phyloP scores from a whole-genome alignment of 1,140 invertebrate species.

The Tetragnatha versicolor region DNA sequence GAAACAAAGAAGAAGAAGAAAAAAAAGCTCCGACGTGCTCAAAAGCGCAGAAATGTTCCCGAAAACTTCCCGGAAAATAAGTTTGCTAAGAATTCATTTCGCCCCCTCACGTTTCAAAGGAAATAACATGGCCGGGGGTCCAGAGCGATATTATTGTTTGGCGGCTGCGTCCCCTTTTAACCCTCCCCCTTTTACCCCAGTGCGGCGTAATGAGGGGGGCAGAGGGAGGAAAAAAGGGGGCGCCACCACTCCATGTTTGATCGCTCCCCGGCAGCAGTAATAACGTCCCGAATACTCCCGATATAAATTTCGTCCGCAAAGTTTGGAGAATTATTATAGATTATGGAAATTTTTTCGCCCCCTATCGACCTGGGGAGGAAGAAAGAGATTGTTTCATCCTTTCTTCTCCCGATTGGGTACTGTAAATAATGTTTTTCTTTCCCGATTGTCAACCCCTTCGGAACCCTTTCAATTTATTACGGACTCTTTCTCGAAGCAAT shows the following conservation, averaged over 20 bases:
- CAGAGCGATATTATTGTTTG: conserved; percentile 44
- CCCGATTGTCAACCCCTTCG: conserved; percentile 24
- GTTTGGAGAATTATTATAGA: conserved; percentile 55
- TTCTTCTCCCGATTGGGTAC: conserved; percentile 32
- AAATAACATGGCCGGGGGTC: conserved; percentile 50
- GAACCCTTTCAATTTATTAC: conserved; percentile 51
- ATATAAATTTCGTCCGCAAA: conserved; percentile 54
- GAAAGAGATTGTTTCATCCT: conserved; percentile 48
- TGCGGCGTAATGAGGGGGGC: conserved; percentile 26
- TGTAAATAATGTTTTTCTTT: conserved; percentile 51
- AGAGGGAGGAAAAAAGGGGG: neutral
- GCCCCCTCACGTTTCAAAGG: neutral
- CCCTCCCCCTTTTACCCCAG: conserved; percentile 38
- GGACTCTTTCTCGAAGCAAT: conserved; percentile 17
- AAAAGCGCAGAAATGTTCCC: neutral
- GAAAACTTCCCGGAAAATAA: conserved; percentile 23
- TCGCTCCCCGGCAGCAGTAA: conserved; percentile 33
- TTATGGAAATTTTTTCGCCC: conserved; percentile 53
- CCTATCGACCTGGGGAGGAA: conserved; percentile 27
- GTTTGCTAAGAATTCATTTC: conserved; percentile 48
- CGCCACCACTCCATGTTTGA: conserved; percentile 42
- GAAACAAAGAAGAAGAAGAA: too few species aligned
- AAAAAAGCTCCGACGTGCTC: too few species aligned
- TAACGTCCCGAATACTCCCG: conserved; percentile 51
- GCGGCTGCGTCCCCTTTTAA: conserved; percentile 29